These are phyloP conservation scores for Tenualosa thibaudeaui DNA, from an alignment of 2,797 vertebrate species.

Conservation along the genomic window DNA sequence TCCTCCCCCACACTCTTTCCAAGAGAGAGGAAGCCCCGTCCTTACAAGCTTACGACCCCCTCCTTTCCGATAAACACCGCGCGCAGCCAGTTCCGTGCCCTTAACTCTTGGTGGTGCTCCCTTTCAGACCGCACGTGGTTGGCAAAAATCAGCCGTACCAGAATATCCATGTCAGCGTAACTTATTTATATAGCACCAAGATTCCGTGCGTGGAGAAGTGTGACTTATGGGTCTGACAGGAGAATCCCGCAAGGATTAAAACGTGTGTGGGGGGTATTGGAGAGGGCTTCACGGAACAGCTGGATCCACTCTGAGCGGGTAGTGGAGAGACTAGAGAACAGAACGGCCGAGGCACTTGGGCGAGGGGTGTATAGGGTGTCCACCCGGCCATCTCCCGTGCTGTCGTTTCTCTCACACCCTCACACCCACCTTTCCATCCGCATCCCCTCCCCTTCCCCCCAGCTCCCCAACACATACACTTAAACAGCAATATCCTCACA, in stretches of 20 bases:
- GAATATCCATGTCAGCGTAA: conserved; percentile 10
- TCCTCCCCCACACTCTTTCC: conserved; percentile 10
- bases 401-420: neutral
- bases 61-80: neutral
- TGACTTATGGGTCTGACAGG: conserved; percentile 43
- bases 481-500: conserved; percentile 50
- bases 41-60: conserved; percentile 11
- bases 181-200: conserved; percentile 8
- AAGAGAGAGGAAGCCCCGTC: conserved; percentile 7
- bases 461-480: conserved; percentile 5
- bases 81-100: neutral
- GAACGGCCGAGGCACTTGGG: neutral
- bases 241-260: conserved; percentile 37
- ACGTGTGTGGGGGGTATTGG: conserved; percentile 35
- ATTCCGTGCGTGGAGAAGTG: neutral
- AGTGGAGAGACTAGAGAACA: neutral
- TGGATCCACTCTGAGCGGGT: conserved; percentile 36
- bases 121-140: neutral
- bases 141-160: neutral
- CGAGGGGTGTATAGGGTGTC: neutral
- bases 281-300: conserved; percentile 38
- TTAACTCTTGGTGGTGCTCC: neutral
- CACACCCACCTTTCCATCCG: neutral
- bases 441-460: neutral
- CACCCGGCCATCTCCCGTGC: neutral